Evolutionary conservation across 2,888 invertebrate species (phyloP).

Genomic region (Dorcus hopei): DNA sequence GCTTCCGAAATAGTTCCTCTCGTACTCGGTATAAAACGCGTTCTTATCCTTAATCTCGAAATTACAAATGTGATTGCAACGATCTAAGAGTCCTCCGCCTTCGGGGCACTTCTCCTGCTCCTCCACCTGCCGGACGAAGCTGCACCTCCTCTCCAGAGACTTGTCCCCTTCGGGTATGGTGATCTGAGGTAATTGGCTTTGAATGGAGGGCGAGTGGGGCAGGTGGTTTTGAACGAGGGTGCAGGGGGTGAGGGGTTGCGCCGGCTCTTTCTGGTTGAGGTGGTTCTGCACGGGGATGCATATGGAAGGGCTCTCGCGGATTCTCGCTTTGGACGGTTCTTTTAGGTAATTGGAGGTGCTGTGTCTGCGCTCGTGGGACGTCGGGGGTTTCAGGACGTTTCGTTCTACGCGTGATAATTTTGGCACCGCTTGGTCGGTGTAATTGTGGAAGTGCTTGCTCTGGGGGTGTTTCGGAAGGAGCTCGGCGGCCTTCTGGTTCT

Average conservation of each 20-base stretch:
- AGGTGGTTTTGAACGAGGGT: constrained; percentile 38
- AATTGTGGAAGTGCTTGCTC: constrained; percentile 57
- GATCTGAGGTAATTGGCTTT: constrained; percentile 55
- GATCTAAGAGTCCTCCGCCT: constrained; percentile 39
- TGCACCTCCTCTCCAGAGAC: constrained; percentile 48
- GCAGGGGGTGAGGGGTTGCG: constrained; percentile 46
- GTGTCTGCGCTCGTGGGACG: constrained; percentile 43
- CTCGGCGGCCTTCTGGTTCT: constrained; percentile 54
- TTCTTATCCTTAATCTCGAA: constrained; percentile 47
- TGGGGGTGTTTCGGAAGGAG: constrained; percentile 35
- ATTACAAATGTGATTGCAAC: constrained; percentile 48
- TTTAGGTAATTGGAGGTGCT: constrained; percentile 44
- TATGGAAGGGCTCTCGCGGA: constrained; percentile 49
- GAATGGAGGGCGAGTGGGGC: constrained; percentile 41
- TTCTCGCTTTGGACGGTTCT: constrained; percentile 37
- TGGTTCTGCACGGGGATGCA: constrained; percentile 51
- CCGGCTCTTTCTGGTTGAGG: constrained; percentile 55
- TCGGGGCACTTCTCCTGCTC: constrained; percentile 44
- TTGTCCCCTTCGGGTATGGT: constrained; percentile 50
- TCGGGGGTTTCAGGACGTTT: constrained; percentile 42
- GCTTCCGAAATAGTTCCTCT: constrained; percentile 45
- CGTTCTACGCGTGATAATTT: constrained; percentile 54
- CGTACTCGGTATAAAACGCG: constrained; percentile 43
- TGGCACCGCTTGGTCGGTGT: constrained; percentile 53
- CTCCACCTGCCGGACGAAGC: constrained; percentile 53